Conservation (phyloP, 2,888 invertebrate genomes). For the Monopis laevigella region DNA sequence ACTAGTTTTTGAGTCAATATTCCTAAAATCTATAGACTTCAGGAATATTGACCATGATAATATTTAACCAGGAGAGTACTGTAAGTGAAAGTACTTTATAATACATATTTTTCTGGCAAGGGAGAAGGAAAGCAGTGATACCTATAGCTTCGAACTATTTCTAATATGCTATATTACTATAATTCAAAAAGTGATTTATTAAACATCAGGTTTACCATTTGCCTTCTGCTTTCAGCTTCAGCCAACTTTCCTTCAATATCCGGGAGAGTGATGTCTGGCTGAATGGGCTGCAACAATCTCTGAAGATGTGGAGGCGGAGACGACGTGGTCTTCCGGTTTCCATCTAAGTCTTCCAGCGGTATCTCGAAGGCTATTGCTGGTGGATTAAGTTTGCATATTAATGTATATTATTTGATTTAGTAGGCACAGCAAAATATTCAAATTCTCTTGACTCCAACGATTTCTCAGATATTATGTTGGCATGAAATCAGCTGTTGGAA, state of each 20-base stretch:
- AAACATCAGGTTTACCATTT: constrained; percentile 46
- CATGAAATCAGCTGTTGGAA: no score
- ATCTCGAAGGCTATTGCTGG: constrained; percentile 70
- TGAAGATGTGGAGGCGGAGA: constrained; percentile 76
- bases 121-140: no score
- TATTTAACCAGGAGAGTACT: background rate
- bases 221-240: constrained; percentile 76
- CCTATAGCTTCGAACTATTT: no score
- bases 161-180: no score
- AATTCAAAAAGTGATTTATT: background rate
- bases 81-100: background rate
- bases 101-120: background rate
- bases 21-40: no score
- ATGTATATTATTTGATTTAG: no score
- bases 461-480: no score
- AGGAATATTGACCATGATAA: background rate
- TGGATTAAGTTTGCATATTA: no score
- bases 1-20: no score
- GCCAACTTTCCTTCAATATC: constrained; percentile 76
- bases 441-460: no score
- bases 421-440: no score
- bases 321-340: constrained; percentile 54
- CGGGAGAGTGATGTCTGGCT: constrained; percentile 65
- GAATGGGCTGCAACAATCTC: constrained; percentile 70
- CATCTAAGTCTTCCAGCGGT: constrained; percentile 59